These are phyloP conservation scores for Fabriciana adippe DNA, from an alignment of 2,888 invertebrate genomes.

Conservation along the genomic window DNA sequence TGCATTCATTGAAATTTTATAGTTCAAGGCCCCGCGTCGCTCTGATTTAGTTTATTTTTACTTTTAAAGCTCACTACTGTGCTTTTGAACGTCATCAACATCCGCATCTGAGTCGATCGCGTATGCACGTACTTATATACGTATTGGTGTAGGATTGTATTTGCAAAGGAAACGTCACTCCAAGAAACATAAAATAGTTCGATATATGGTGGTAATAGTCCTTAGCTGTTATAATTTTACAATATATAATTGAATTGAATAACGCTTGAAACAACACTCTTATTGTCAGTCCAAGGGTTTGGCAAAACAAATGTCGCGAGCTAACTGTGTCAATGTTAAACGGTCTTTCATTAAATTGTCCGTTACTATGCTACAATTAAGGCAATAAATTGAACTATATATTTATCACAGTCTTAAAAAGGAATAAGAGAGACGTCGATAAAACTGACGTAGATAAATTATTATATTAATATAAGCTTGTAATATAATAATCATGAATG, in stretches of 20 bases:
- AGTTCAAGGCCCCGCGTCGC: conserved; percentile 34
- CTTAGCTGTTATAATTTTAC: no score
- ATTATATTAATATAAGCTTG: no score
- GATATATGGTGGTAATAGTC: no score
- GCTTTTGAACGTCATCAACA: not conserved
- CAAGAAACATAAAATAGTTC: no score
- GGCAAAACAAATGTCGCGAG: conserved; percentile 5
- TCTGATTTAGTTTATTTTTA: conserved; percentile 15
- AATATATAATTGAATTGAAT: no score
- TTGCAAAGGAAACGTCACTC: no score
- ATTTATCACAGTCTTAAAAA: not conserved
- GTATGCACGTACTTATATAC: not conserved
- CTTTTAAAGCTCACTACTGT: conserved; percentile 1
- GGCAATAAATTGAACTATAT: not conserved
- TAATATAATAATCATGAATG: no score
- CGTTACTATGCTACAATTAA: conserved; percentile 1
- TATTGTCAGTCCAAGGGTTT: conserved; percentile 11
- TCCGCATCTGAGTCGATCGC: not conserved
- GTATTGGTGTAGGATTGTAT: not conserved
- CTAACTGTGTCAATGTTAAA: conserved; percentile 23
- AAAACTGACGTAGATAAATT: no score
- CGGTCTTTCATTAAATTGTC: conserved; percentile 17
- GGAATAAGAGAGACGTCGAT: not conserved
- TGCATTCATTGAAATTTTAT: conserved; percentile 31
- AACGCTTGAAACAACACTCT: no score